Evolutionary conservation across 2,888 invertebrate genomes (phyloP), one percentile per base, ranked within the genome.

Genomic region (Clepsis dumicolana): DNA sequence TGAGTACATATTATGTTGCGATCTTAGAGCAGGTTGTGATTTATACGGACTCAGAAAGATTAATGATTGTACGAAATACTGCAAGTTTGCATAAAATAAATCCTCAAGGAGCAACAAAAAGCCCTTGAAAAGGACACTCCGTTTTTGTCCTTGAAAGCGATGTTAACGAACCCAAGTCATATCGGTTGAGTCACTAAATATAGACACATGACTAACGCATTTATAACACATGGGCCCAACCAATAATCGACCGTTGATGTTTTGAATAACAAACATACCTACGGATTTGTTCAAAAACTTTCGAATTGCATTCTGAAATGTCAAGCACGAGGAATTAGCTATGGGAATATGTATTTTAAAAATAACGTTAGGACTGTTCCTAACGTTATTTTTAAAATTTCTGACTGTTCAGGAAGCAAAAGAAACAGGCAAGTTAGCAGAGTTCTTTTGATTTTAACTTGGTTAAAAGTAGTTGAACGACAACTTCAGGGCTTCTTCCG

Each of bases 171-270:
- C 88, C 76, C 80, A 79, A 82, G 80, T 86, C 79, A 82, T 86
- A 88, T 88, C 84, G 81, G 78, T 74, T 75, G 72, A 63, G 68
- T 68, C 62, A 76, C 86, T 88, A 90, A 83, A 88, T 86, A 90
- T 92, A 92, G 89, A 79, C 73, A 79, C 80, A 77, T 89, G 90
- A 91, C 87, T 86, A 86, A 90, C 81, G 74, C 76, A 72, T n/a
- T n/a, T n/a, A n/a, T 71, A 82, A 77, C 87, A 89, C 82, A 87
- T 89, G 90, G 79, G 85, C 87, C 83, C 78, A 77, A 73, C 79
- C 77, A 77, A 80, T 84, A 80, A 80, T 78, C 74, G 76, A 69
- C 72, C 71, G 72, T 74, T 77, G 79, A 77, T 71, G 63, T 64
- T 80, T 77, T 75, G 75, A 81, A 80, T 78, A 80, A 78, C 80